Evolutionary conservation across 2,888 invertebrate genomes (phyloP).

Genomic region (Ischnura elegans): DNA sequence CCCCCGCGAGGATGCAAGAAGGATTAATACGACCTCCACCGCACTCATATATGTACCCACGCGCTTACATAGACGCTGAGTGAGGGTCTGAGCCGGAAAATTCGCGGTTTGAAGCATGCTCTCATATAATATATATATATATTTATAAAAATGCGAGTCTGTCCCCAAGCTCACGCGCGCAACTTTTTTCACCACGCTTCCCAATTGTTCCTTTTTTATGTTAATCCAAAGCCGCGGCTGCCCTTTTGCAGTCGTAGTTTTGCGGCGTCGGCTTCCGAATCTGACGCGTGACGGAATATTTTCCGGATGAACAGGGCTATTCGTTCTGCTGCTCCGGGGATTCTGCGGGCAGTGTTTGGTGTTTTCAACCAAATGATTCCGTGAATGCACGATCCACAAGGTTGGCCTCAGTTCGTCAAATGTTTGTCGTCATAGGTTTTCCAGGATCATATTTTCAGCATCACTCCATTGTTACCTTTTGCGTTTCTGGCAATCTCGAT

Average conservation of each 20-base stretch:
- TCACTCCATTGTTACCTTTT: no score
- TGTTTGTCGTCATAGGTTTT: no score
- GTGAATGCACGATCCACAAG: no score
- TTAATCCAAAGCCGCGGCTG: background rate
- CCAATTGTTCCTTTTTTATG: background rate
- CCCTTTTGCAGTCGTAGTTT: background rate
- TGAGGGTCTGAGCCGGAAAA: background rate
- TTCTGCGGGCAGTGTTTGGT: background rate
- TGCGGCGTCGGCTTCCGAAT: background rate
- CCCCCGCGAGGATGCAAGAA: background rate
- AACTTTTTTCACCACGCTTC: no score
- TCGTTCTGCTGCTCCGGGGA: background rate
- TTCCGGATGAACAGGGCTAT: background rate
- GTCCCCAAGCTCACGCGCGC: background rate
- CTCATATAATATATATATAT: background rate
- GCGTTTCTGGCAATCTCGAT: no score
- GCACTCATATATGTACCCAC: no score
- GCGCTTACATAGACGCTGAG: background rate
- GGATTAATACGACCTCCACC: background rate
- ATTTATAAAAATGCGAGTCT: background rate
- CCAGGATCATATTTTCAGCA: no score
- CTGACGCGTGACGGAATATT: no score
- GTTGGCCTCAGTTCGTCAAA: no score
- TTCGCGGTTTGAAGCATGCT: no score
- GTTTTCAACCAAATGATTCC: background rate